These are phyloP conservation scores for Cheilosia vulpina DNA, from an alignment of 2,888 invertebrate species.

Conservation along the genomic window DNA sequence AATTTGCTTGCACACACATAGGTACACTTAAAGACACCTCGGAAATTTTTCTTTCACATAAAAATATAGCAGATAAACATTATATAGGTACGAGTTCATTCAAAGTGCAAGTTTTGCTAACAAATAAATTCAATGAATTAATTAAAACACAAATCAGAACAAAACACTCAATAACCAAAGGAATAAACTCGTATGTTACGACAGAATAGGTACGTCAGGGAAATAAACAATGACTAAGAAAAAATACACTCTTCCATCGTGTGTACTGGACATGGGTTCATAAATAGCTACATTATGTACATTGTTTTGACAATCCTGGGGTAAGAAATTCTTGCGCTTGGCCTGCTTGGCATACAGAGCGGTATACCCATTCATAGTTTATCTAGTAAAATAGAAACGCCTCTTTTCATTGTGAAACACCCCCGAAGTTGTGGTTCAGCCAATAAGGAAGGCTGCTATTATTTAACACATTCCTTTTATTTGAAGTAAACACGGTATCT, in stretches of 20 bases:
- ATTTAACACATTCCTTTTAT: constrained; percentile 52
- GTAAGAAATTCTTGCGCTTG: constrained; percentile 48
- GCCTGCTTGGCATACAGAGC: constrained; percentile 9
- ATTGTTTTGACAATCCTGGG: constrained; percentile 60
- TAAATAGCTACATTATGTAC: constrained; percentile 61
- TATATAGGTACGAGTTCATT: neutral
- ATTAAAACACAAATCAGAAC: constrained; percentile 68
- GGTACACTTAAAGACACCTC: no score
- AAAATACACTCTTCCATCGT: constrained; percentile 47
- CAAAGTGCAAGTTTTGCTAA: constrained; percentile 45
- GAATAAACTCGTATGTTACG: constrained; percentile 51
- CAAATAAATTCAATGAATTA: constrained; percentile 65
- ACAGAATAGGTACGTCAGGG: constrained; percentile 53
- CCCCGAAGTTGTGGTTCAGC: constrained; percentile 30
- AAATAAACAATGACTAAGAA: constrained; percentile 70
- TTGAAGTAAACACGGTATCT: constrained; percentile 52
- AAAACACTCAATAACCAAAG: constrained; percentile 62
- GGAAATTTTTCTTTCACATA: neutral
- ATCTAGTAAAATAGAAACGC: constrained; percentile 35
- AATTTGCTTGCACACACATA: no score
- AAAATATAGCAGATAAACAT: neutral
- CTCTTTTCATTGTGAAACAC: constrained; percentile 24
- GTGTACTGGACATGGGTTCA: constrained; percentile 44
- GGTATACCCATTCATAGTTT: constrained; percentile 9
- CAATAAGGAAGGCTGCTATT: constrained; percentile 49